Conservation (phyloP, 2,113 vertebrate species). For the Passer montanus region DNA sequence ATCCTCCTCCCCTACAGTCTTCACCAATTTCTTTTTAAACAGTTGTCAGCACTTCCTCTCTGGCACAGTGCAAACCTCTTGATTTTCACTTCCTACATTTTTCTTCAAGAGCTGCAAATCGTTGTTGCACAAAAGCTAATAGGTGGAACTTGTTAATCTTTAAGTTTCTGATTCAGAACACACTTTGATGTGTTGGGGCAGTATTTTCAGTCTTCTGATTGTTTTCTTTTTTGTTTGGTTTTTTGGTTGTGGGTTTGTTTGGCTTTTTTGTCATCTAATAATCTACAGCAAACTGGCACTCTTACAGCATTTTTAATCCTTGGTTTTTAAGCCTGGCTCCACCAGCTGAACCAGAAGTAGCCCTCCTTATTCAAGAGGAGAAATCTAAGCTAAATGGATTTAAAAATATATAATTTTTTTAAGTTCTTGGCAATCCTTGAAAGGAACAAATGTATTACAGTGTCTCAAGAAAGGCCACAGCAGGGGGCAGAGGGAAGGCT, state of each 20-base stretch:
- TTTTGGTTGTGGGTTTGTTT: too few relatives aligned
- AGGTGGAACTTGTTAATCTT: neutral
- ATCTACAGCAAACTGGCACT: neutral
- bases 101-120: neutral
- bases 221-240: neutral
- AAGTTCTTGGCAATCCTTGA: neutral
- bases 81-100: neutral
- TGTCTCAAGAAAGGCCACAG: neutral
- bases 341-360: neutral
- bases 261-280: neutral
- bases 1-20: neutral
- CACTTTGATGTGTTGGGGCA: neutral
- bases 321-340: neutral
- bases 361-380: neutral
- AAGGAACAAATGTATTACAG: neutral
- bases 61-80: neutral
- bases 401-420: accelerated
- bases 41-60: neutral
- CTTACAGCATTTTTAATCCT: neutral
- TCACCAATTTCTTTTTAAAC: neutral
- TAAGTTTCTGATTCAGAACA: neutral
- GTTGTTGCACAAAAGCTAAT: neutral
- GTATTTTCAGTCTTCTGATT: neutral
- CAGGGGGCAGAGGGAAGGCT: neutral
- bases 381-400: neutral